Base-by-base conservation (phyloP, 2,797 vertebrate species). In the Xerus rutilus region DNA sequence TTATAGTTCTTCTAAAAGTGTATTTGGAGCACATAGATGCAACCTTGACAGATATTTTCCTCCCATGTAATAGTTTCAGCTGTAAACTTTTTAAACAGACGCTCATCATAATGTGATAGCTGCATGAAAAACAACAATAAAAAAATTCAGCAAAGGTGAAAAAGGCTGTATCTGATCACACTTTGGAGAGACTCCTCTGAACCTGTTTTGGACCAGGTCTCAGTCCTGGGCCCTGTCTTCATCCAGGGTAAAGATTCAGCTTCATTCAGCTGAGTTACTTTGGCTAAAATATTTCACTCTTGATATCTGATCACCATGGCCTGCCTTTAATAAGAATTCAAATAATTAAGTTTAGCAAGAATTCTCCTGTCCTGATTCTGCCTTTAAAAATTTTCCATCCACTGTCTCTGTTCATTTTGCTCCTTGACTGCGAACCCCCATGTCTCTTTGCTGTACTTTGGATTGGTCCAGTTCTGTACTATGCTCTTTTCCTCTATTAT, bases 1-100 rank as follows among this genome's bases (percentile, higher is more conserved):
- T 84, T 95, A 72, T 14, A 91, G 89, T 83, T 87, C 79, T 93
- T 85, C 91, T 89, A 77, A 10, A 84, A 93, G n/a, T 92, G 23
- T 89, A 32, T 90, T 89, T 86, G 57, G 65, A 96, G 30, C 43
- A 81, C 47, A 77, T 7, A 76, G 35, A 54, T 90, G 18, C 43
- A 72, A 85, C 2, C 45, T 70, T 73, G 79, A 49, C 30, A 85
- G 78, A 54, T 76, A 77, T 86, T 87, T 96, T 93, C 54, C 85
- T n/a, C 52, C n/a, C 13, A 20, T 45, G 30, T 57, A 81, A 65
- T 78, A 70, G 18, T 86, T 95, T 86, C 39, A 57, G 69, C 79
- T 70, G 5, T 73, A 95, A 89, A 57, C 28, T 83, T 59, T 93
- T 67, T 21, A 7, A 7, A 20, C 47, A 35, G 4, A 59, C 90